A percentile compares a stretch with the other conserved stretches of the same genome.
Conservation (phyloP, 2,797 vertebrate species). For the Schizopygopsis malacanthus region DNA sequence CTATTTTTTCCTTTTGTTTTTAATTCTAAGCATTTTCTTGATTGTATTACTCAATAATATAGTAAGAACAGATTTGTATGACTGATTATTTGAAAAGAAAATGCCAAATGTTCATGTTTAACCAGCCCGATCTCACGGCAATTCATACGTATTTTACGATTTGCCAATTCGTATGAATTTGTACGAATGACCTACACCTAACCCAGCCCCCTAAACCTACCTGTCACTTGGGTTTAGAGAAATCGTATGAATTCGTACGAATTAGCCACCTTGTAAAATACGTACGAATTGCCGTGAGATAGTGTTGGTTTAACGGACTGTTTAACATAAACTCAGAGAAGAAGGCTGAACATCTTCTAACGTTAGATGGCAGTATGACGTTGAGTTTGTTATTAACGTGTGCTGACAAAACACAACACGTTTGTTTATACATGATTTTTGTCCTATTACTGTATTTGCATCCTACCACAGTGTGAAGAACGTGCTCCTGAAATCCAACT, state of each 20-base stretch:
- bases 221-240: no score
- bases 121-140: not conserved
- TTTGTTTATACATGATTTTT: not conserved
- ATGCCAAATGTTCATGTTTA: not conserved
- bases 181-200: no score
- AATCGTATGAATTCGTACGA: no score
- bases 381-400: not conserved
- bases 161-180: no score
- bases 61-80: not conserved
- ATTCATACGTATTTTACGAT: no score
- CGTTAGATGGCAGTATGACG: not conserved
- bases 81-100: not conserved
- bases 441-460: not conserved
- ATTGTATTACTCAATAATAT: not conserved
- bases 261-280: no score
- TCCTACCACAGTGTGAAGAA: constrained; percentile 83
- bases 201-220: no score
- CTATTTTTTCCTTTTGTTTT: not conserved
- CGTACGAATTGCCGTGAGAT: no score
- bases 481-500: constrained; percentile 91
- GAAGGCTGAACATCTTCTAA: not conserved
- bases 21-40: not conserved
- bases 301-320: no score
- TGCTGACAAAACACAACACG: not conserved
- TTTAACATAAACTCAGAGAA: no score